A percentile compares a stretch with the other conserved stretches of the same genome.
These are phyloP conservation scores for Pogonophryne albipinna DNA, from an alignment of 2,797 vertebrate genomes.

Conservation along the genomic window DNA sequence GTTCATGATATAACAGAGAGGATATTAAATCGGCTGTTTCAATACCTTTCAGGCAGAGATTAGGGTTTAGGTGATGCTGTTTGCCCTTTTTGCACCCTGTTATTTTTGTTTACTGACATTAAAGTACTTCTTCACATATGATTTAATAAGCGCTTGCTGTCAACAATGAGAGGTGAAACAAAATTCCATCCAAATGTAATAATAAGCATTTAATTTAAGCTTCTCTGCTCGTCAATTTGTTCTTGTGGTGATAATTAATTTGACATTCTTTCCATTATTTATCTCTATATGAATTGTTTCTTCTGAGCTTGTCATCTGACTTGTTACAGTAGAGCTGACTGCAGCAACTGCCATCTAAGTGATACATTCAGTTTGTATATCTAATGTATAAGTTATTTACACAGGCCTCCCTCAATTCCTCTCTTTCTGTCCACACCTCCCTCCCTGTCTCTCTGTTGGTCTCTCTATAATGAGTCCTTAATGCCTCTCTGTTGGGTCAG, in stretches of 20 bases:
- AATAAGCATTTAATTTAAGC: not conserved
- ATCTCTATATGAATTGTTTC: not conserved
- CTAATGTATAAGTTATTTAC: constrained; percentile 49
- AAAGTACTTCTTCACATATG: not conserved
- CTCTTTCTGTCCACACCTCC: no score
- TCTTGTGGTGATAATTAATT: not conserved
- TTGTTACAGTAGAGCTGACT: constrained; percentile 17
- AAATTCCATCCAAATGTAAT: not conserved
- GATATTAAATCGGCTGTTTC: not conserved
- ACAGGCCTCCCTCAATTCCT: not conserved
- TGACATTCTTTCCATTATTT: constrained; percentile 4
- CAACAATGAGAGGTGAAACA: not conserved
- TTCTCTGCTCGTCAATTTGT: not conserved
- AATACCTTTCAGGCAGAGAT: not conserved
- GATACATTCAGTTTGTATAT: constrained; percentile 57
- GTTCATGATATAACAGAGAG: not conserved
- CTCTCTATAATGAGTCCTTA: constrained; percentile 49
- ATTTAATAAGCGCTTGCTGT: not conserved
- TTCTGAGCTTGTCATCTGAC: not conserved
- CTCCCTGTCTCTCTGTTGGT: constrained; percentile 1
- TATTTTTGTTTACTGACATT: not conserved
- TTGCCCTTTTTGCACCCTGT: not conserved
- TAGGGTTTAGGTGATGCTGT: not conserved
- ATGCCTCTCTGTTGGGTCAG: constrained; percentile 48
- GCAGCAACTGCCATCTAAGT: constrained; percentile 20